Conservation (phyloP, 2,888 invertebrate genomes). For the Steinernema carpocapsae region DNA sequence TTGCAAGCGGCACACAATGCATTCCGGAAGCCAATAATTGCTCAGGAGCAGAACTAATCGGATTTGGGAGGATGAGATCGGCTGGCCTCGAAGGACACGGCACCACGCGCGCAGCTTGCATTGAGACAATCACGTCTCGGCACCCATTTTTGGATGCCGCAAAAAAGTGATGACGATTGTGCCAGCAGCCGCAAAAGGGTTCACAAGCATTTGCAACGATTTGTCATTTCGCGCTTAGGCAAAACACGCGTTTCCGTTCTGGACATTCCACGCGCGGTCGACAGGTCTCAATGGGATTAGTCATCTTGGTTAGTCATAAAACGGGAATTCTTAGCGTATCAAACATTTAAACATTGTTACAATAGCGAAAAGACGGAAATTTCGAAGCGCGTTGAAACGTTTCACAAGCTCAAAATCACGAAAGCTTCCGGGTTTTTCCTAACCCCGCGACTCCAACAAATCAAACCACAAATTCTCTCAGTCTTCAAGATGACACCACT, state of each 20-base stretch:
- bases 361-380: no score
- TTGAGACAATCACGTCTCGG: conserved; percentile 28
- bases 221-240: conserved; percentile 2
- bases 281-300: neutral
- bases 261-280: neutral
- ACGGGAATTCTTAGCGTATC: no score
- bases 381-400: no score
- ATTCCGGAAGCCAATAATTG: conserved; percentile 31
- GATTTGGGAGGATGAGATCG: conserved; percentile 30
- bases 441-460: no score
- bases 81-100: conserved; percentile 25
- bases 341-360: no score
- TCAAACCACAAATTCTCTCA: no score
- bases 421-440: no score
- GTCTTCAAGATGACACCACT: no score
- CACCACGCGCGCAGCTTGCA: no score
- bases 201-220: neutral
- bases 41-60: conserved; percentile 21
- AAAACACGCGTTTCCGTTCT: no score
- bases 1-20: neutral
- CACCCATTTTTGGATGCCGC: conserved; percentile 9
- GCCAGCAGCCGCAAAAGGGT: neutral
- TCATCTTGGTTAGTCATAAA: no score
- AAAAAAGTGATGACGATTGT: conserved; percentile 12
- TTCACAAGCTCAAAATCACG: no score